Evolutionary conservation across 2,888 invertebrate genomes (phyloP).

Genomic region (Tigriopus californicus): DNA sequence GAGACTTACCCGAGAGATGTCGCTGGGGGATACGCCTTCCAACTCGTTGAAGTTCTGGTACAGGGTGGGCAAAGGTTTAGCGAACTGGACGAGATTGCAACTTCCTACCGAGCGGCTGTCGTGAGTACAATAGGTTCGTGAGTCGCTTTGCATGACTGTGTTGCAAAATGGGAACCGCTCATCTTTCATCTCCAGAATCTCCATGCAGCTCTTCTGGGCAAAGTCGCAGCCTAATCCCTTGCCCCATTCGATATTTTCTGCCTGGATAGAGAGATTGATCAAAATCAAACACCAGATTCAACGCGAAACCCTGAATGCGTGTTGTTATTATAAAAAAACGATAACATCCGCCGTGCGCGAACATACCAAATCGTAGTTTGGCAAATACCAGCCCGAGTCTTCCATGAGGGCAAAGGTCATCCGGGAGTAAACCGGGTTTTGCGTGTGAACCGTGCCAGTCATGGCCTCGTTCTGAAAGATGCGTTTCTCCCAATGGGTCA

Average conservation of each 20-base stretch:
- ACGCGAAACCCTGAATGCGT: no score
- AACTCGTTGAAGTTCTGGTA: conserved; percentile 7
- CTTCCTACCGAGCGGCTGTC: neutral
- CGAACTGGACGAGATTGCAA: conserved; percentile 7
- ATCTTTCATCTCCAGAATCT: conserved; percentile 58
- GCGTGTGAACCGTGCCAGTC: conserved; percentile 91
- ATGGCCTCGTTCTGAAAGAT: conserved; percentile 90
- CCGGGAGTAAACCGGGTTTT: conserved; percentile 85
- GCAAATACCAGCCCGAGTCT: conserved; percentile 91
- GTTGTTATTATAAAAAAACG: neutral
- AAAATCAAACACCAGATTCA: no score
- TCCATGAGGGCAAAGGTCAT: conserved; percentile 89
- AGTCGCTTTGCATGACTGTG: neutral
- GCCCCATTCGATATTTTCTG: conserved; percentile 76
- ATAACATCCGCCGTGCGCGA: no score
- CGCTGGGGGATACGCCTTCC: neutral
- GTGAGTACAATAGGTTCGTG: neutral
- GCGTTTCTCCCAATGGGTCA: conserved; percentile 97
- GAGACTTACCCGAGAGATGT: no score
- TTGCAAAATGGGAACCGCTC: neutral
- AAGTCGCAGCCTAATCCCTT: conserved; percentile 74
- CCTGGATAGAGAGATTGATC: conserved; percentile 36
- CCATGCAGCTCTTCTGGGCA: conserved; percentile 79
- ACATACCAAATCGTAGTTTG: conserved; percentile 42
- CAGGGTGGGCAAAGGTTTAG: neutral